These are phyloP conservation scores for Cybosia mesomella DNA, from an alignment of 2,888 invertebrate genomes.

Conservation along the genomic window DNA sequence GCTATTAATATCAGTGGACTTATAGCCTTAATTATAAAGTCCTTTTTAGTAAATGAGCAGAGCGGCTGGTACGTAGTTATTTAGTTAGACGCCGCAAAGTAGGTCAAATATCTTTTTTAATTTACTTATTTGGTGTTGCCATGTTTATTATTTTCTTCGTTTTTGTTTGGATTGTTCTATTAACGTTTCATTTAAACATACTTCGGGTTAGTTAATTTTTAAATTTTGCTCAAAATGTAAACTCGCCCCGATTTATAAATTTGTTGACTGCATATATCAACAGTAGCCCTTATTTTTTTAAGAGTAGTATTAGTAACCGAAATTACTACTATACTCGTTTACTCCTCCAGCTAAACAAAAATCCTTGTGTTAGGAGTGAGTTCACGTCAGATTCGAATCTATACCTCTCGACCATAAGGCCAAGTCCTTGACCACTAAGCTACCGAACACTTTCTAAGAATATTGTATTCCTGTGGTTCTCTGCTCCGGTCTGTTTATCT, in stretches of 20 bases:
- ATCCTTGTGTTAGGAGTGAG: too few relatives aligned
- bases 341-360: too few relatives aligned
- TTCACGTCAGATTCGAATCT: too few relatives aligned
- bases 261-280: too few relatives aligned
- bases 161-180: background rate
- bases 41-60: conserved; percentile 36
- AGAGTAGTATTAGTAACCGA: too few relatives aligned
- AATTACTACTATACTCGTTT: too few relatives aligned
- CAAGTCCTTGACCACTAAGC: too few relatives aligned
- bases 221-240: background rate
- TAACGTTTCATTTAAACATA: background rate
- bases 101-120: conserved; percentile 12
- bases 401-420: too few relatives aligned
- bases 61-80: conserved; percentile 6
- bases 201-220: background rate
- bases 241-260: background rate
- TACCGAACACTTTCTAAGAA: too few relatives aligned
- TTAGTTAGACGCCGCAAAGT: conserved; percentile 11
- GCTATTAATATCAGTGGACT: conserved; percentile 31
- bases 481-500: too few relatives aligned
- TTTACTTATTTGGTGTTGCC: background rate
- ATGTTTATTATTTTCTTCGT: background rate
- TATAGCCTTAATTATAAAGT: conserved; percentile 39
- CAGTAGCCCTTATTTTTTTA: too few relatives aligned
- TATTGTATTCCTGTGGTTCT: too few relatives aligned